A percentile compares a stretch with the other conserved stretches of the same genome.
These are phyloP conservation scores for Ellobius talpinus DNA, from an alignment of 2,113 vertebrate genomes.

Conservation along the genomic window DNA sequence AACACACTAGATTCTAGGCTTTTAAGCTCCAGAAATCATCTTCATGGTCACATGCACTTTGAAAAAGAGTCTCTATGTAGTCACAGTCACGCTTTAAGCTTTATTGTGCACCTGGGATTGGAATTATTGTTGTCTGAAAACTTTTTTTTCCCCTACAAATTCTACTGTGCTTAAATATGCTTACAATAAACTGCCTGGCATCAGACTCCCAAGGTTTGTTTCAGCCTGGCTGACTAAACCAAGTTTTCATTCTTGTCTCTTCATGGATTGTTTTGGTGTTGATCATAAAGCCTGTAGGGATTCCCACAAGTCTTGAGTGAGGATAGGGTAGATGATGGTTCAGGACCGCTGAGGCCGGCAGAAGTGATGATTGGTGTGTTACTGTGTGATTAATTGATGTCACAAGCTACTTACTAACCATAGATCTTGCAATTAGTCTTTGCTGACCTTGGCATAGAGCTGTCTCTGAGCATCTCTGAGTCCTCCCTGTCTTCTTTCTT, in stretches of 20 bases:
- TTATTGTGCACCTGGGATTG: neutral
- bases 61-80: neutral
- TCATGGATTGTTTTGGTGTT: neutral
- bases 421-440: neutral
- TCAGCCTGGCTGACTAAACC: neutral
- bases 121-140: neutral
- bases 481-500: neutral
- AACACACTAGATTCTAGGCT: neutral
- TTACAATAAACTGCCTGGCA: neutral
- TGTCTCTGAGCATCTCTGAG: neutral
- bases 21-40: neutral
- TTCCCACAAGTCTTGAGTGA: neutral
- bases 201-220: neutral
- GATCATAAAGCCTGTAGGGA: neutral
- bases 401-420: neutral
- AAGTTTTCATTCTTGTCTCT: neutral
- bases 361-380: neutral
- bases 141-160: neutral
- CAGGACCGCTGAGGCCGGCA: neutral
- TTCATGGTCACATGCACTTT: neutral
- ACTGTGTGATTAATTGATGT: neutral
- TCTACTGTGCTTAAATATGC: neutral
- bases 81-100: neutral
- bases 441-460: neutral
- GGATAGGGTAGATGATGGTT: neutral